Percentiles rank a stretch among this genome's conserved stretches.
Conservation (phyloP, 2,888 invertebrate genomes). For the Psococerastis gibbosa region DNA sequence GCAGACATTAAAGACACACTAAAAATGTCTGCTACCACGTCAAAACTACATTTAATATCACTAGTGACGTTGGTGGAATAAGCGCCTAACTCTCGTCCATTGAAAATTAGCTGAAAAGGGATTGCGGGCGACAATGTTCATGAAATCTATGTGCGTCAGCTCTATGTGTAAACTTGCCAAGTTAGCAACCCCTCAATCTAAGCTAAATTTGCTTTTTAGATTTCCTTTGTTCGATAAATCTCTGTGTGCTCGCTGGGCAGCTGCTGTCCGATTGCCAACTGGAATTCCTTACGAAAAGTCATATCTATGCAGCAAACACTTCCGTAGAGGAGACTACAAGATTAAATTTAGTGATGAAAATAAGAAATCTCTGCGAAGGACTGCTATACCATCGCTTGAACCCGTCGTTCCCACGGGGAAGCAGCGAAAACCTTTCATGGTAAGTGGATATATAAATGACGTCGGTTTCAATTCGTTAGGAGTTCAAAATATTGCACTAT, state of each 20-base stretch:
- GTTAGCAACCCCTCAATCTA: not conserved
- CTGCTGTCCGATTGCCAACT: not conserved
- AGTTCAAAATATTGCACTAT: no score
- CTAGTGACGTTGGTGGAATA: no score
- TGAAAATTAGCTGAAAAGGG: no score
- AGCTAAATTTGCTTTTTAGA: not conserved
- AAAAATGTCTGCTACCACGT: no score
- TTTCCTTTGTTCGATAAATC: not conserved
- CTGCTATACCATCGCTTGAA: not conserved
- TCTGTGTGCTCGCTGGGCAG: not conserved
- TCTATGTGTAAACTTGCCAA: not conserved
- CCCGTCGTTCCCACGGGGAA: not conserved
- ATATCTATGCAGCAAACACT: slow-evolving; percentile 7
- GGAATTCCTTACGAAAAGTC: not conserved
- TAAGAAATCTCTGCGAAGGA: not conserved
- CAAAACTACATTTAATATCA: no score
- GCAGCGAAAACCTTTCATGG: no score
- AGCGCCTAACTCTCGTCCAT: no score
- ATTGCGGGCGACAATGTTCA: no score
- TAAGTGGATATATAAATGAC: no score
- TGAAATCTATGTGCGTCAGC: no score
- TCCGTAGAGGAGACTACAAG: not conserved
- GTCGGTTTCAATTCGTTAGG: no score
- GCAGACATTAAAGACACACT: no score
- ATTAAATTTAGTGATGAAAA: not conserved